Base-by-base conservation (phyloP, 1,140 invertebrate genomes). In the Drosophila kikkawai region DNA sequence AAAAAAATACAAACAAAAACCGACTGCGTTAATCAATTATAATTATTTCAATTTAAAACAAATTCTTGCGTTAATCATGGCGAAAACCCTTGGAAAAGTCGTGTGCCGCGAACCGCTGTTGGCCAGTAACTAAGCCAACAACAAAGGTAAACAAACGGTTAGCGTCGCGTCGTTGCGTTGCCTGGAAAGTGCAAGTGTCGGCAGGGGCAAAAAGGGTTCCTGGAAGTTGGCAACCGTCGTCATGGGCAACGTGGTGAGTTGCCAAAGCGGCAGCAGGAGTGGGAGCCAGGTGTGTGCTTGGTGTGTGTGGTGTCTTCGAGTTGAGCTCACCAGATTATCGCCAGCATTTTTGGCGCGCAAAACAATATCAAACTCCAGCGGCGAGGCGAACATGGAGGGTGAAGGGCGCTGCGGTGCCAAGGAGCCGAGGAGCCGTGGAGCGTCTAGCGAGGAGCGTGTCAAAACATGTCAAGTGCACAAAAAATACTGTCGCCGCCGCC, bases 391-490 rank as follows among this genome's bases (percentile, higher is more conserved):
- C 84, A 87, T 87, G 69, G 12, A 29, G 34, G 34, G 12, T 15
- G 13, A 3, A 11, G 29, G 48, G 45, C 36, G 11, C 36, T 37
- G 11, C 11, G 11, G 34, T 34, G 34, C 34, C 26, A 26, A 26
- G 26, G 26, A 26, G 26, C 48, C 55, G 34, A 41, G 37, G 63
- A 34, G 34, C 19, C 37, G 41, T 17, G 57, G 57, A 53, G 61
- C 67, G 32, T 36, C 32, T 63, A 70, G 67, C 80, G 70, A 70
- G 47, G 47, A 67, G 77, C 73, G 84, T 87, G 84, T 87, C 84
- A 87, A 87, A 87, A 87, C 84, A 87, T 87, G 84, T 87, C 84
- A 87, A 87, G 84, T 87, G 84, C 84, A 88, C 84, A 80, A 80
- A 84, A 87, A 88, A 87, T 88, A 87, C 84, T 87, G 84, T 87